Evolutionary conservation across 2,113 vertebrate genomes (phyloP), one percentile per base, ranked within the genome.

Genomic region (Tenebrosternarchus preto): DNA sequence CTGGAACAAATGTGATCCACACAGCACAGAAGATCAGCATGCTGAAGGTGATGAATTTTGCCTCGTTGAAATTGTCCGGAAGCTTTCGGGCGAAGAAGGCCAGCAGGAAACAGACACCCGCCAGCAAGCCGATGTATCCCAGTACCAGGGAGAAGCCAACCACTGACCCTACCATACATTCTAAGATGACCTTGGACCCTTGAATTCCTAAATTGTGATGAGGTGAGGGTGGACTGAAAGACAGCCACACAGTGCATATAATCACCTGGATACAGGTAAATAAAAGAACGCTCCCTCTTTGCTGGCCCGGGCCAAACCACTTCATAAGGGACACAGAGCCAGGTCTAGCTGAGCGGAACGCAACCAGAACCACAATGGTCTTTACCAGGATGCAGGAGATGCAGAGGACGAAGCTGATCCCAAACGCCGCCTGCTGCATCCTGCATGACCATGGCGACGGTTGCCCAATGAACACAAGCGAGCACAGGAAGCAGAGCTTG

Each of bases 11-110:
- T 0, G 90, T 84, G 5, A 92, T 76, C 93, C 92, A 93, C 1
- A 92, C 87, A 9, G 87, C 90, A 61, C 90, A 91, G 84, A 94
- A 93, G 39, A 93, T 93, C 80, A 94, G 72, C 91, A 93, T 93
- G 87, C 93, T 93, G 84, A 93, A 93, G 63, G 91, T 93, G 86
- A 94, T 93, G 57, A 92, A 82, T 71, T 90, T 91, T 22, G 88
- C 89, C 55, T 91, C 89, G 8, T 90, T 91, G 29, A 90, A 90
- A 33, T 86, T 88, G 53, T 88, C 88, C 2, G 90, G 92, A 19
- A 93, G 89, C 79, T 92, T 93, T n/a, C 92, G 85, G 24, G 91
- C 91, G 3, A 92, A 77, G 80, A 93, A 94, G 22, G 91, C 92
- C 84, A 92, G 68, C 29, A 91, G 36, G 57, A 92, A 89, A 20